Percentiles rank a stretch among this genome's conserved stretches.
phyloP scores from a whole-genome alignment of 2,113 vertebrate genomes.

The Nesospiza acunhae region DNA sequence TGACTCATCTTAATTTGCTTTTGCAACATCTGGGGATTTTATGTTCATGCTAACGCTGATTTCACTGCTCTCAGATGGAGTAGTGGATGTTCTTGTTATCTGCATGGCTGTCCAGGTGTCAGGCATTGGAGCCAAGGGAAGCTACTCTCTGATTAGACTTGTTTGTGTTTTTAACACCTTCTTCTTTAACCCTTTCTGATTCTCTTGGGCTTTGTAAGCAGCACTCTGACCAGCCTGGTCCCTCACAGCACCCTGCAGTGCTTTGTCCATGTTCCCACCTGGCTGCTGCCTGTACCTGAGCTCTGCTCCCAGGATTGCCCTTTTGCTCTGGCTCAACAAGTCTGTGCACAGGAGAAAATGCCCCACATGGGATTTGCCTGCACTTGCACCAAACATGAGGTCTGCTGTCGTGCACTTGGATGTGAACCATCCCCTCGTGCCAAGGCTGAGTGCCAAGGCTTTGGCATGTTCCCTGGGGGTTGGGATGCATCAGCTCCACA shows the following conservation, averaged over 20 bases:
- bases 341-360: neutral
- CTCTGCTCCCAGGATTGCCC: neutral
- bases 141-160: neutral
- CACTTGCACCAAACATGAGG: neutral
- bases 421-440: neutral
- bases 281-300: neutral
- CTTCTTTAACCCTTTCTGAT: neutral
- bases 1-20: neutral
- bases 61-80: neutral
- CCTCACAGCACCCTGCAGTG: neutral
- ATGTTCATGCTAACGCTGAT: neutral
- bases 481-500: neutral
- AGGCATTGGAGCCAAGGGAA: neutral
- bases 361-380: neutral
- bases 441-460: constrained; percentile 7
- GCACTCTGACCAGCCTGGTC: fast-evolving
- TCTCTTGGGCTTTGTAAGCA: neutral
- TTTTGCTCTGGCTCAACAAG: neutral
- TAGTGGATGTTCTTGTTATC: neutral
- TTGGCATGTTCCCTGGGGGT: neutral
- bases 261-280: neutral
- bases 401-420: neutral
- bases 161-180: neutral
- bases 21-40: neutral
- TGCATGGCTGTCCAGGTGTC: fast-evolving